Evolutionary conservation across 2,797 vertebrate species (phyloP), one percentile per base, ranked within the genome.

Genomic region (Alectoris magna): DNA sequence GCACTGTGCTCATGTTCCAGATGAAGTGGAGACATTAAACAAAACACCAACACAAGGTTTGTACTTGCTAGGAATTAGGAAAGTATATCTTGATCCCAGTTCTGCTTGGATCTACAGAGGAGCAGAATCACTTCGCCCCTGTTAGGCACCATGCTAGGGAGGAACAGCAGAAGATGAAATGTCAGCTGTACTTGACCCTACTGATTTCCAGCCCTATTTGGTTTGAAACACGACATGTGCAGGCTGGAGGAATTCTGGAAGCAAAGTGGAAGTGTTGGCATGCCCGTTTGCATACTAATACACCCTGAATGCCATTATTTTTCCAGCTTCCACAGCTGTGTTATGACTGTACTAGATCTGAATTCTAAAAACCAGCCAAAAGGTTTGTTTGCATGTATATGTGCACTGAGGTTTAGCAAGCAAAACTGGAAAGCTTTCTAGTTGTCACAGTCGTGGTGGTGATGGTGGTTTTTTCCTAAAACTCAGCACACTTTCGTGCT

Each of bases 301-400:
- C 74, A 80, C 74, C 60, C 89, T 31, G 1, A 96, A 95, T 95
- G 79, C 87, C 90, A 84, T 96, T 96, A 94, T 96, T 96, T 96
- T 93, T 87, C 93, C 88, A 93, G 94, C 94, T 96, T 95, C 95
- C 86, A 93, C 94, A 96, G 93, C 96, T 95, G 95, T 93, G 90
- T 97, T 96, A 94, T 96, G 94, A 94, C 87, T 96, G 84, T 94
- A 95, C 95, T 93, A 87, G 96, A 95, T 93, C 87, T 95, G 93
- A 96, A 96, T 97, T 97, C 94, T 97, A 95, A 97, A 93, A 96
- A 95, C 88, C 94, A 94, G 86, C 89, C 90, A 90, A 95, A 97
- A 96, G 97, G 94, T 94, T 97, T 97, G 84, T 96, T 97, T 96
- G 94, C 70, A 7, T 86, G 87, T 84, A 34, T 90, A 66, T 55